Conservation (phyloP, 2,113 vertebrate species). For the Sinocyclocheilus anshuiensis region DNA sequence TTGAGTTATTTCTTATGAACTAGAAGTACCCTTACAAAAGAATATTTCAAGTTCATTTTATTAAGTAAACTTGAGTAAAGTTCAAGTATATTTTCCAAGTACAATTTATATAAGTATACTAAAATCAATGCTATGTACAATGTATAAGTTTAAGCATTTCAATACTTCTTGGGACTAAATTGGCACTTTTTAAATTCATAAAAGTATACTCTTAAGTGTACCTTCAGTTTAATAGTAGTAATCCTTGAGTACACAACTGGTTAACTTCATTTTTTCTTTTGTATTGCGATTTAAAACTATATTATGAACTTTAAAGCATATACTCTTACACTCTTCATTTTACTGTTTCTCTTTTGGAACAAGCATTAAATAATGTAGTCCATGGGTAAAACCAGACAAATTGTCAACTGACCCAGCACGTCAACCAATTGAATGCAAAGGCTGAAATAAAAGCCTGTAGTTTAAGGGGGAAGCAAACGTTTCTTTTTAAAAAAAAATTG, state of each 20-base stretch:
- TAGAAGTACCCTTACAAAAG: not conserved
- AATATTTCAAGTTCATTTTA: not conserved
- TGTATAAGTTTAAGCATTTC: not conserved
- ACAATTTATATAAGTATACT: too few relatives aligned
- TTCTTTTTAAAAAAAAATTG: too few relatives aligned
- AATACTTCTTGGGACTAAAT: not conserved
- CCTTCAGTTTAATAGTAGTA: not conserved
- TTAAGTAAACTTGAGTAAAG: too few relatives aligned
- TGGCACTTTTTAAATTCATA: not conserved
- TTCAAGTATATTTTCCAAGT: too few relatives aligned
- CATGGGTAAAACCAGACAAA: not conserved
- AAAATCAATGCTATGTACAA: too few relatives aligned
- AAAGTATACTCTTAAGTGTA: not conserved
- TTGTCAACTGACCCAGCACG: not conserved
- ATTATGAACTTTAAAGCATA: not conserved
- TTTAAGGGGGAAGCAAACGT: too few relatives aligned
- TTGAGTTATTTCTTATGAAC: not conserved
- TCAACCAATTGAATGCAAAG: not conserved
- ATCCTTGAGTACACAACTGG: not conserved
- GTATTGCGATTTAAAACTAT: not conserved
- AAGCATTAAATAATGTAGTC: not conserved
- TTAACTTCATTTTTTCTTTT: not conserved
- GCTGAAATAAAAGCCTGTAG: not conserved
- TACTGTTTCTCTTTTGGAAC: too few relatives aligned
- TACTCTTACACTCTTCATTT: too few relatives aligned